A percentile compares a stretch with the other conserved stretches of the same genome.
Conservation (phyloP, 2,113 vertebrate species). For the Amblyopsis rosae region DNA sequence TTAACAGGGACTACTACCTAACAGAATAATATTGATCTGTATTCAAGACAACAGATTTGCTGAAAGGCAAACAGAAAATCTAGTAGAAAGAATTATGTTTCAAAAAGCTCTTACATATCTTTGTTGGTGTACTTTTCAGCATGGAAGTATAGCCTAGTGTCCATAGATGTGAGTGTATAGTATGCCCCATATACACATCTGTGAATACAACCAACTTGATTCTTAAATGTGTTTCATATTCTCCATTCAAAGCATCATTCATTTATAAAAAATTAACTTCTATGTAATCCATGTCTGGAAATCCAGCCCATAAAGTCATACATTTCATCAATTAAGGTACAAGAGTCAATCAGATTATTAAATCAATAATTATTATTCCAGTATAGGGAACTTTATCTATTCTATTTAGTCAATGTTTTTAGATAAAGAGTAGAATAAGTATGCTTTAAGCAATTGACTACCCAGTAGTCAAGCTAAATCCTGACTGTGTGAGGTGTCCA, state of each 20-base stretch:
- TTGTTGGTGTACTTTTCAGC: neutral
- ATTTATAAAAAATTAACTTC: neutral
- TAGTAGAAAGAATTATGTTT: neutral
- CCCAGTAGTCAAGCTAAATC: too few relatives aligned
- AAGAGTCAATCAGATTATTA: neutral
- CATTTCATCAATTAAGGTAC: neutral
- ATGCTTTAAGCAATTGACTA: too few relatives aligned
- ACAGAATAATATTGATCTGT: too few relatives aligned
- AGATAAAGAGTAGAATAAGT: too few relatives aligned
- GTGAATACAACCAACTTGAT: neutral
- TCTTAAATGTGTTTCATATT: neutral
- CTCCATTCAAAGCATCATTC: neutral
- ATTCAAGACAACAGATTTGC: too few relatives aligned
- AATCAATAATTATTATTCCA: neutral
- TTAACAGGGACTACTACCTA: too few relatives aligned
- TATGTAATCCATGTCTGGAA: too few relatives aligned
- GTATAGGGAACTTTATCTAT: neutral
- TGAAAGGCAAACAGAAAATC: neutral
- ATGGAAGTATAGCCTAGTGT: too few relatives aligned
- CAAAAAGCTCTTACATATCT: neutral
- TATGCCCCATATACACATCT: conserved; percentile 28
- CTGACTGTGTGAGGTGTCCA: too few relatives aligned
- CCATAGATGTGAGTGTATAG: too few relatives aligned
- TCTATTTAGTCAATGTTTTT: too few relatives aligned
- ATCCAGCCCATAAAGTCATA: neutral